Conservation (phyloP, 2,113 vertebrate species). For the Odobenus rosmarus region DNA sequence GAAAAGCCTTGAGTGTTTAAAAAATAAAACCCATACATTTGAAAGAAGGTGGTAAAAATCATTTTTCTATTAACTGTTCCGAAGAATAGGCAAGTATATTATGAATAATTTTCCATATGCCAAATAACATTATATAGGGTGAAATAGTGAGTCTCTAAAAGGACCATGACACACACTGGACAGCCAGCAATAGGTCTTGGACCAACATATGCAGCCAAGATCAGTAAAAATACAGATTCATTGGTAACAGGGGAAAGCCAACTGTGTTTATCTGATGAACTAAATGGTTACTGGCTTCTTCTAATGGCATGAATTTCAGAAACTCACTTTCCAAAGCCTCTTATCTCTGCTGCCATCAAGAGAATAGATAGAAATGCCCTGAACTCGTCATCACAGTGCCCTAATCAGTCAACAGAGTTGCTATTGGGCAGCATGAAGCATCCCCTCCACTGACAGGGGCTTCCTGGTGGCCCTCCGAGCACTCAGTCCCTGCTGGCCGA, state of each 20-base stretch:
- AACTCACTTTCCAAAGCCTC: neutral
- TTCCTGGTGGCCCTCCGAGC: neutral
- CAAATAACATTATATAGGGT: too few relatives aligned
- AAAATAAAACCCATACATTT: neutral
- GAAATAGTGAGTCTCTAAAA: neutral
- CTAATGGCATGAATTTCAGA: neutral
- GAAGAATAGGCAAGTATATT: neutral
- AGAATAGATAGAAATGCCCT: neutral
- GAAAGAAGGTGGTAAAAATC: neutral
- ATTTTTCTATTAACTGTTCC: neutral
- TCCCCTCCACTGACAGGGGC: neutral
- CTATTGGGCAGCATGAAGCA: neutral
- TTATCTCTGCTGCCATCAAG: neutral
- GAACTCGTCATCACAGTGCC: neutral
- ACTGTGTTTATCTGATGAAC: neutral
- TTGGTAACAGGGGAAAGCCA: neutral
- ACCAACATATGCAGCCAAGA: neutral
- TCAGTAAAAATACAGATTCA: neutral
- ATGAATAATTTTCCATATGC: neutral
- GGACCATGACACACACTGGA: too few relatives aligned
- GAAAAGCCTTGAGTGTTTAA: neutral
- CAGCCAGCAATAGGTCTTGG: neutral
- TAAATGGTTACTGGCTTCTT: neutral
- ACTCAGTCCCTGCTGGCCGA: neutral
- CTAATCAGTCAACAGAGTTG: slow-evolving; percentile 31